A percentile compares a stretch with the other conserved stretches of the same genome.
These are phyloP conservation scores for Fukomys damarensis DNA, from an alignment of 2,113 vertebrate species.

Conservation along the genomic window DNA sequence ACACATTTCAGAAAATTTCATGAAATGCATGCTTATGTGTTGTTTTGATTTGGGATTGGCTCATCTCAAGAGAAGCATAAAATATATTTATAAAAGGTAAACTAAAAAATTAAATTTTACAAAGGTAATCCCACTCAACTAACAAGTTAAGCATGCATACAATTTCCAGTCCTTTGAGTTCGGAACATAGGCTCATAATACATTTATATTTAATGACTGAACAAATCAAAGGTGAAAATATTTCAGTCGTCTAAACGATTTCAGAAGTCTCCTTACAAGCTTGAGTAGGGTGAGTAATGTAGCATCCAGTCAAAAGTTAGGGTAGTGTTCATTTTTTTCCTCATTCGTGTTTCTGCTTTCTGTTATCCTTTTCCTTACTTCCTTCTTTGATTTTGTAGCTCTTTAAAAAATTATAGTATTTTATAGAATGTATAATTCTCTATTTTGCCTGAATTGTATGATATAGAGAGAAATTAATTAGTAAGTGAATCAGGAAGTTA, in stretches of 20 bases:
- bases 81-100: too few relatives aligned
- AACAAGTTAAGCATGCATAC: background rate
- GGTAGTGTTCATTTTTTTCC: background rate
- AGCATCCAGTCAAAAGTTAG: background rate
- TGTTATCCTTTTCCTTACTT: background rate
- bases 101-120: background rate
- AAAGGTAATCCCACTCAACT: background rate
- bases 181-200: background rate
- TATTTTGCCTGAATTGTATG: background rate
- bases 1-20: background rate
- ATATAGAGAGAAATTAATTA: background rate
- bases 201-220: background rate
- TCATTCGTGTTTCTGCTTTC: background rate
- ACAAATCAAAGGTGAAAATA: background rate
- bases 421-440: background rate
- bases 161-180: background rate
- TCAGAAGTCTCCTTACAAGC: background rate
- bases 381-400: background rate
- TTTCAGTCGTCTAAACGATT: background rate
- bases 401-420: background rate
- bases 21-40: background rate
- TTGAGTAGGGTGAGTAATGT: background rate
- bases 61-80: background rate
- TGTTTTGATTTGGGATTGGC: background rate
- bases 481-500: background rate